Base-by-base conservation (phyloP, 92 coral and sea anemone genomes). In the Actinostola sp. region DNA sequence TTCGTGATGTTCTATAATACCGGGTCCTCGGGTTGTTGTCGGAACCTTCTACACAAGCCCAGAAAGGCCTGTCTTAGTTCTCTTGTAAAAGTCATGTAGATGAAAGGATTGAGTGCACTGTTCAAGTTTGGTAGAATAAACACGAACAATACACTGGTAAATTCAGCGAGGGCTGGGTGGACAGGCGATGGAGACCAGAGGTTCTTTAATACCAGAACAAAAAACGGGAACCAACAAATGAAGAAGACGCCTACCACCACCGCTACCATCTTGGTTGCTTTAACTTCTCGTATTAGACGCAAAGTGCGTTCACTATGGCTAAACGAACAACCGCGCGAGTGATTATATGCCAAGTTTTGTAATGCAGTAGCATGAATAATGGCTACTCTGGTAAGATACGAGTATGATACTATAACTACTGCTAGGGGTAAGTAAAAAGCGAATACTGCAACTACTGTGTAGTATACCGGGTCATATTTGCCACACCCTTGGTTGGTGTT, bases 241-340 rank as follows among this genome's bases (percentile, higher is more conserved):
- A 82, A 77, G 27, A 89, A 89, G 24, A 76, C 86, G 15, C 92
- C 89, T 11, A 89, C 92, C 14, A 89, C 96, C 7, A 78, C 78
- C 6, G 88, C 89, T 89, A 89, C 86, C 92, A 86, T 89, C 70
- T 89, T 89, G 0, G 89, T 84, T 3, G 96, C 86, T 35, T 77
- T 78, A 29, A 89, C 69, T 65, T 89, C 96, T n/a, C 84, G 87
- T 29, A 85, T 68, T 33, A 89, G 48, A 36, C 84, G 86, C 24
- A 77, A 31, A 0, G 82, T 73, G 23, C 89, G 86, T 44, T 78
- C 77, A 56, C 54, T 54, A 2, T 66, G 61, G 0, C 61, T 10
- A 23, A 71, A 36, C 13, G 43, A 66, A 32, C 60, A 48, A 1
- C 82, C 82, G 27, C 78, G 67, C 12, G 58, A 12, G 6, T 71